These are phyloP conservation scores for Microctonus hyperodae DNA, from an alignment of 2,888 invertebrate genomes.

Conservation along the genomic window DNA sequence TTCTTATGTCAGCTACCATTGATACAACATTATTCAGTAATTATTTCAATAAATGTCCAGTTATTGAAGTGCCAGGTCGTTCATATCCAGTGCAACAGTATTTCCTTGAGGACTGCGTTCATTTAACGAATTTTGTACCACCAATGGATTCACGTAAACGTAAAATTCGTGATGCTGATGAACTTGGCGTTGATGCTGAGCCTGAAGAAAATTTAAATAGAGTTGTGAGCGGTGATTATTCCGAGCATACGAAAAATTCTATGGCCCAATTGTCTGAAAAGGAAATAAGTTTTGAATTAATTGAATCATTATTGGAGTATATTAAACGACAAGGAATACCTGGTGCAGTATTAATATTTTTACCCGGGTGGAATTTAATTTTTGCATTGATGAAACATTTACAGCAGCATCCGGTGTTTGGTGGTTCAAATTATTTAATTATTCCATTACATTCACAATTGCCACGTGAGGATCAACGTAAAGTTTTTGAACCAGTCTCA, in stretches of 20 bases:
- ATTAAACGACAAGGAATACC: slow-evolving; percentile 70
- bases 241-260: slow-evolving; percentile 69
- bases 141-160: slow-evolving; percentile 77
- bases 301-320: slow-evolving; percentile 79
- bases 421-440: slow-evolving; percentile 73
- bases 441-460: slow-evolving; percentile 98
- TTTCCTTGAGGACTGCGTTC: slow-evolving; percentile 92
- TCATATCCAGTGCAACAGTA: slow-evolving; percentile 89
- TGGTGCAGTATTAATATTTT: slow-evolving; percentile 91
- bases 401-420: slow-evolving; percentile 76
- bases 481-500: slow-evolving; percentile 89
- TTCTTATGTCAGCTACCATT: slow-evolving; percentile 98
- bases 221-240: slow-evolving; percentile 55
- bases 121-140: slow-evolving; percentile 85
- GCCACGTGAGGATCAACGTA: slow-evolving; percentile 92
- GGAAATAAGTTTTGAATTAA: slow-evolving; percentile 91
- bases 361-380: slow-evolving; percentile 98
- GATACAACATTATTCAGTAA: slow-evolving; percentile 90
- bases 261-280: slow-evolving; percentile 86
- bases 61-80: slow-evolving; percentile 89
- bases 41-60: slow-evolving; percentile 91
- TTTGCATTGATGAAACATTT: slow-evolving; percentile 89
- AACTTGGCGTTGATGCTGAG: slow-evolving; percentile 52
- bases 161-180: slow-evolving; percentile 65
- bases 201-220: slow-evolving; percentile 82